Conservation (phyloP, 2,113 vertebrate species). For the Rostratula benghalensis region DNA sequence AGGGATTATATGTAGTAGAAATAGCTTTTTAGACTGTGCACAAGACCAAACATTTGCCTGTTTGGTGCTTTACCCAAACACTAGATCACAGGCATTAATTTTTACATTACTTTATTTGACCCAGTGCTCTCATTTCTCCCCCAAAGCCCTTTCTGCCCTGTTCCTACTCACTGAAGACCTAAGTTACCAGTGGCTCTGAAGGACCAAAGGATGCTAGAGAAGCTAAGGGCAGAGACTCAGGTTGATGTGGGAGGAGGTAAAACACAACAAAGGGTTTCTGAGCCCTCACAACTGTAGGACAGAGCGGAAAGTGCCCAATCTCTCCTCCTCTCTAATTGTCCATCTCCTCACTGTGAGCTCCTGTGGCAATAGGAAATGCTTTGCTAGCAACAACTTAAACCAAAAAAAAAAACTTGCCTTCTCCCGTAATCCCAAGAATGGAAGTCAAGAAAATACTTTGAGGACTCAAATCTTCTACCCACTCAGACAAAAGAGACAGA, state of each 20-base stretch:
- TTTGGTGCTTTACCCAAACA: not conserved
- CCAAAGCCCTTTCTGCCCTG: not conserved
- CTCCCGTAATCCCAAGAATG: not conserved
- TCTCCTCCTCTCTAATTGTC: not conserved
- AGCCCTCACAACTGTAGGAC: not conserved
- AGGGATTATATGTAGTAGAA: not conserved
- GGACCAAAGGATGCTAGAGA: not conserved
- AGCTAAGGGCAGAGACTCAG: not conserved
- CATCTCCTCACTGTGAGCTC: not conserved
- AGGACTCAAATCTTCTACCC: not conserved
- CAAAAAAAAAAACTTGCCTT: not conserved
- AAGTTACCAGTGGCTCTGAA: not conserved
- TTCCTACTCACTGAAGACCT: not conserved
- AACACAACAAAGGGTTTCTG: not conserved
- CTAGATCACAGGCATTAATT: not conserved
- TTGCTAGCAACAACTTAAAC: not conserved
- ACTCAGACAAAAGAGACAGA: not conserved
- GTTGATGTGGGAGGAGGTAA: not conserved
- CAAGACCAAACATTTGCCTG: not conserved
- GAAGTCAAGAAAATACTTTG: not conserved
- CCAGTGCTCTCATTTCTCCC: not conserved
- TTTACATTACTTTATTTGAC: not conserved
- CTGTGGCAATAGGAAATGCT: not conserved
- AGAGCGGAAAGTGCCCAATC: not conserved
- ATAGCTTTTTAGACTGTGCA: not conserved